Evolutionary conservation across 2,797 vertebrate species (phyloP).

Genomic region (Otus scops): DNA sequence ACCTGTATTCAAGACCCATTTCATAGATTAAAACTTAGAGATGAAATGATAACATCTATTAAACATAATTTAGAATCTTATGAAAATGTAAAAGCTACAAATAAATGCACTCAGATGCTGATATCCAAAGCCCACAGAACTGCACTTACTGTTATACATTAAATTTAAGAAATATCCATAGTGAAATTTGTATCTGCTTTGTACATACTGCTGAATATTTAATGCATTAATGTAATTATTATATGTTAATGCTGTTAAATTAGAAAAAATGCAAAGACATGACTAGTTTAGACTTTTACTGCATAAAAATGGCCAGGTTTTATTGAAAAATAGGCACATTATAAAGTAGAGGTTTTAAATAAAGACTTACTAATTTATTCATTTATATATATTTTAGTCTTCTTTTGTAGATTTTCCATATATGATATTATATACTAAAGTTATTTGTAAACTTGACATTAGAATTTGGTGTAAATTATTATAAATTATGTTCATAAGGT

Average conservation of each 20-base stretch:
- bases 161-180: not conserved
- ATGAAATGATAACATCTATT: not conserved
- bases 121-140: not conserved
- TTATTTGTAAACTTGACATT: not conserved
- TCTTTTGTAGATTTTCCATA: not conserved
- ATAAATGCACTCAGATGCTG: not conserved
- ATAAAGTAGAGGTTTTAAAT: not conserved
- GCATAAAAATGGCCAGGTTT: not conserved
- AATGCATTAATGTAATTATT: not conserved
- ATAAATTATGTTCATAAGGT: not conserved
- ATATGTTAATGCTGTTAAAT: not conserved
- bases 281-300: not conserved
- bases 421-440: not conserved
- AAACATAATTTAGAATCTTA: not conserved
- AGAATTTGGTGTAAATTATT: not conserved
- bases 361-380: not conserved
- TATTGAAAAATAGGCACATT: not conserved
- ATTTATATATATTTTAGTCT: not conserved
- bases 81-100: not conserved
- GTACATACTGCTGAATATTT: not conserved
- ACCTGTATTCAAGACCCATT: not conserved
- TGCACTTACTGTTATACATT: not conserved
- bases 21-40: not conserved
- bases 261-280: not conserved
- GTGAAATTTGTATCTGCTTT: not conserved